Conservation (phyloP, 2,113 vertebrate genomes). For the Trematomus loennbergii region DNA sequence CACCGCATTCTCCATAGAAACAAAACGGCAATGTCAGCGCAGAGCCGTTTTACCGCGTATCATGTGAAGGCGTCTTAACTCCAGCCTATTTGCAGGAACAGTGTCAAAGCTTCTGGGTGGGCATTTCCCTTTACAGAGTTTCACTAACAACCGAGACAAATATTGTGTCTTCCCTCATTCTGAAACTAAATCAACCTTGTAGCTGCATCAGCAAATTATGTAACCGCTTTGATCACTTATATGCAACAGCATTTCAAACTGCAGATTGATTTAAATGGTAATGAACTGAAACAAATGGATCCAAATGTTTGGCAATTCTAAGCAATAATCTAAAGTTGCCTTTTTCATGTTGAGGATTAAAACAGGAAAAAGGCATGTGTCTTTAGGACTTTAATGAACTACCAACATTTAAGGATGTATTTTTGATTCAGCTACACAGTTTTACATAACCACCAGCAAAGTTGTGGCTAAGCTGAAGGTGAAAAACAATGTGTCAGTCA, state of each 20-base stretch:
- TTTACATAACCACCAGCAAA: background rate
- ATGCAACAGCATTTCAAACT: background rate
- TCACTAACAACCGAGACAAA: background rate
- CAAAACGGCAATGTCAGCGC: too few species aligned
- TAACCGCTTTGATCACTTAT: too few species aligned
- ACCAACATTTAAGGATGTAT: background rate
- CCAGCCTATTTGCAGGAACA: background rate
- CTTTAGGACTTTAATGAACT: background rate
- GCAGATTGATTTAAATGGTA: background rate
- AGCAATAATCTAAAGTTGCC: background rate
- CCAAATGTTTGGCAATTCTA: background rate
- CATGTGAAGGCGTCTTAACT: too few species aligned
- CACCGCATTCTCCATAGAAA: too few species aligned
- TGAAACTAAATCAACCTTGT: background rate
- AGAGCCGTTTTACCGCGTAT: too few species aligned
- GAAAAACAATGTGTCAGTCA: slow-evolving; percentile 50
- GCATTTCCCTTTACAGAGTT: background rate
- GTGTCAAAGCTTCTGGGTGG: background rate
- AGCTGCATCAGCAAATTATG: background rate
- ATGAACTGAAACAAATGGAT: background rate
- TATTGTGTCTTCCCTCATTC: background rate
- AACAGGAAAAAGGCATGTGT: too few species aligned
- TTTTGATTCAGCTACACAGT: background rate
- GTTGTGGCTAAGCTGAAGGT: background rate
- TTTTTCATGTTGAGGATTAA: too few species aligned